Conservation (phyloP, 2,797 vertebrate genomes). For the Clamator glandarius region DNA sequence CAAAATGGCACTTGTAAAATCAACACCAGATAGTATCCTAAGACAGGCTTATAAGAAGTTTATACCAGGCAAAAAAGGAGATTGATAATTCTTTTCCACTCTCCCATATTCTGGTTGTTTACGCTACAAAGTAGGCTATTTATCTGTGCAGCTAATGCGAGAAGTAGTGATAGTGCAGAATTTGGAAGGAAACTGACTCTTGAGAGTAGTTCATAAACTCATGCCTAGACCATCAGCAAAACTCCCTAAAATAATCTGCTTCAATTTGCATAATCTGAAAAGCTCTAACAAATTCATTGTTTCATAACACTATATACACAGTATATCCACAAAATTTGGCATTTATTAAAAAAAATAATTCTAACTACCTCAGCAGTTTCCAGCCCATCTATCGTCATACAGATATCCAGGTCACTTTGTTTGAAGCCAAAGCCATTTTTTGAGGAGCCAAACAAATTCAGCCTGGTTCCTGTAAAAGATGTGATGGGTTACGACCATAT, state of each 20-base stretch:
- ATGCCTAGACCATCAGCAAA: background rate
- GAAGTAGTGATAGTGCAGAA: background rate
- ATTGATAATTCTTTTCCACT: background rate
- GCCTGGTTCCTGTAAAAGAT: conserved; percentile 83
- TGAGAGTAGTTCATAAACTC: background rate
- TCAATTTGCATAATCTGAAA: background rate
- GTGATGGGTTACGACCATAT: background rate
- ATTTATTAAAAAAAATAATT: background rate
- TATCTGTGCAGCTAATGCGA: background rate
- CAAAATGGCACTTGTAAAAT: background rate
- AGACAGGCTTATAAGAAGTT: background rate
- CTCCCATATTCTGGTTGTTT: background rate
- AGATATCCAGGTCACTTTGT: conserved; percentile 95
- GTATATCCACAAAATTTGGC: background rate
- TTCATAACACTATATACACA: background rate
- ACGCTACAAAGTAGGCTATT: background rate
- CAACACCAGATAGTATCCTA: background rate
- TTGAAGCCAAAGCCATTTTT: conserved; percentile 97
- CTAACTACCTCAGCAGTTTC: conserved; percentile 86
- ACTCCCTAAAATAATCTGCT: background rate
- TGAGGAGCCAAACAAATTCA: conserved; percentile 93
- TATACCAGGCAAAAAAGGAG: background rate
- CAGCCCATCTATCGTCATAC: conserved; percentile 91
- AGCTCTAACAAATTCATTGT: background rate
- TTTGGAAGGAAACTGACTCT: background rate